Evolutionary conservation across 2,888 invertebrate species (phyloP).

Genomic region (Pristionchus japonicus): DNA sequence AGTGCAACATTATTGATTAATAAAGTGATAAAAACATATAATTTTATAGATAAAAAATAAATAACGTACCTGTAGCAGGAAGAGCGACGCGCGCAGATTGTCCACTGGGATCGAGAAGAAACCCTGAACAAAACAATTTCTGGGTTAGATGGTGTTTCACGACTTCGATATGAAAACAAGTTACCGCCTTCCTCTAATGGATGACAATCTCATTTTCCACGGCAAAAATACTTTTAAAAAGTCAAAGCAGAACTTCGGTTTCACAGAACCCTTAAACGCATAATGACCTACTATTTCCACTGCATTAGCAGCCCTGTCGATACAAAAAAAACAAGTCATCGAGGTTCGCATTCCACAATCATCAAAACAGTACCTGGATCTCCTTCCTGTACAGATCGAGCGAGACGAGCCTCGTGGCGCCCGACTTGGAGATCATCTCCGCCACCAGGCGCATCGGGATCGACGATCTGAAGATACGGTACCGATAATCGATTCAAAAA

Average conservation of each 20-base stretch:
- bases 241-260: too few species aligned
- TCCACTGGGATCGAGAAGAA: slow-evolving; percentile 98
- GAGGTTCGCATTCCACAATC: too few species aligned
- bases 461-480: slow-evolving; percentile 76
- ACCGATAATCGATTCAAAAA: too few species aligned
- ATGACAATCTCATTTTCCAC: too few species aligned
- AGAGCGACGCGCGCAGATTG: slow-evolving; percentile 95
- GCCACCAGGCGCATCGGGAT: slow-evolving; percentile 95
- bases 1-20: not conserved
- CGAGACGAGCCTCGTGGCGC: slow-evolving; percentile 94
- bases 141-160: not conserved
- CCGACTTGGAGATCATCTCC: slow-evolving; percentile 88
- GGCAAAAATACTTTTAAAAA: too few species aligned
- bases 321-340: too few species aligned
- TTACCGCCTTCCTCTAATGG: too few species aligned
- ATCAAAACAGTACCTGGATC: too few species aligned
- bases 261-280: too few species aligned
- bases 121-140: slow-evolving; percentile 82
- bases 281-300: too few species aligned
- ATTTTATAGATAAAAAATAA: not conserved
- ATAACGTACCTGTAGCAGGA: slow-evolving; percentile 83
- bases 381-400: slow-evolving; percentile 88
- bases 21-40: not conserved
- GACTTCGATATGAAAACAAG: not conserved
- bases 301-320: too few species aligned